Evolutionary conservation across 2,888 invertebrate species (phyloP).

Genomic region (Meiosimyza decipiens): DNA sequence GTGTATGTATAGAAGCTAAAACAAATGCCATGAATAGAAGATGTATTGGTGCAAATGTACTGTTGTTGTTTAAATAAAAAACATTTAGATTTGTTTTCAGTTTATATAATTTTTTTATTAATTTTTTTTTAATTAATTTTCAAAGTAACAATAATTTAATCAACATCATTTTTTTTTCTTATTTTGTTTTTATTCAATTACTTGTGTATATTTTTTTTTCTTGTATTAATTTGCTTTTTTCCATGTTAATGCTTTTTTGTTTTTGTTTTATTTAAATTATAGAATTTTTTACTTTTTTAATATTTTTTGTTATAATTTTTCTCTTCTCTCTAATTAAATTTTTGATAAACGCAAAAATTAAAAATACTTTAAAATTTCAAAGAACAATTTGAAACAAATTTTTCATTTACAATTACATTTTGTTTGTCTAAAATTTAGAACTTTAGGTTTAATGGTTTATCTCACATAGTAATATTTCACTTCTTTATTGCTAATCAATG

Average conservation of each 20-base stretch:
- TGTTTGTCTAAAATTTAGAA: slow-evolving; percentile 18
- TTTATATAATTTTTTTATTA: slow-evolving; percentile 51
- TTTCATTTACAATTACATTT: slow-evolving; percentile 30
- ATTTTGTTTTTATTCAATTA: slow-evolving; percentile 29
- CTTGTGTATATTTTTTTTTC: slow-evolving; percentile 40
- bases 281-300: slow-evolving; percentile 42
- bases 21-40: too few species aligned
- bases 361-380: slow-evolving; percentile 29
- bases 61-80: slow-evolving; percentile 39
- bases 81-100: slow-evolving; percentile 52
- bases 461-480: neutral
- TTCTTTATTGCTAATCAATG: slow-evolving; percentile 11
- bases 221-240: slow-evolving; percentile 46
- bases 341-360: slow-evolving; percentile 35
- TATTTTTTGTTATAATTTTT: slow-evolving; percentile 45
- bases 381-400: slow-evolving; percentile 20
- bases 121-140: slow-evolving; percentile 57
- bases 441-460: neutral
- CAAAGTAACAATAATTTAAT: slow-evolving; percentile 56
- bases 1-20: too few species aligned
- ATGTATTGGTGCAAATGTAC: too few species aligned
- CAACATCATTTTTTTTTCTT: slow-evolving; percentile 35
- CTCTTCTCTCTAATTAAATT: slow-evolving; percentile 45
- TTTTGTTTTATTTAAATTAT: slow-evolving; percentile 43
- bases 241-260: neutral